Base-by-base conservation (phyloP, 92 coral and sea anemone genomes). In the Zoanthus sansibaricus region DNA sequence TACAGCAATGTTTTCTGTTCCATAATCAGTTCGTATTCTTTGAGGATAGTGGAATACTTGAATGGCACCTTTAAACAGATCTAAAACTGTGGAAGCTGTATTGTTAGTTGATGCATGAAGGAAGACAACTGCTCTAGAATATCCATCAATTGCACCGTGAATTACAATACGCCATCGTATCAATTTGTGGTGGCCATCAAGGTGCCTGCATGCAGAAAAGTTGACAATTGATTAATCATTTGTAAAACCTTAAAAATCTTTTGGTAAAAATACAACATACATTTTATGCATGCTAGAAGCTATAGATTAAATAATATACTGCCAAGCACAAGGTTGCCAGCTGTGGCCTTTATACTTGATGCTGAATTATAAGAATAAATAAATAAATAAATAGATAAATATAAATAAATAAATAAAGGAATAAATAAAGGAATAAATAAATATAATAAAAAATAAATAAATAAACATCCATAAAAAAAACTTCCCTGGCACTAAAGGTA, bases 131-230 rank as follows among this genome's bases (percentile, higher is more conserved):
- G 77, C 55, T 71, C 90, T 87, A 31, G 85, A 76, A 87, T 67
- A 87, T 76, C 90, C 78, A 87, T 25, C 25, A 25, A 25, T 25
- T 25, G 25, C 25, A 25, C 25, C 25, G 25, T 25, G 25, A 25
- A 25, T 59, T 6, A 83, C 87, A 70, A 46, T 52, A 42, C 78
- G 58, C 87, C 78, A 70, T 20, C 78, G 58, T 42, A 87, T 87
- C 33, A 87, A 55, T 67, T 87, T 87, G 86, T 87, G 90, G 64
- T 87, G 78, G n/a, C 90, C 90, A 87, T 87, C 90, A 67, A 87
- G 61, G 51, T 67, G 78, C 85, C 85, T 61, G 71, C n/a, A 55
- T 56, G 64, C 18, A 56, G 64, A 56, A 11, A 56, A 56, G 64
- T 56, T 56, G n/a, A 56, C n/a, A 56, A 10, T 56, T 56, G n/a